phyloP scores from a whole-genome alignment of 2,113 vertebrate genomes.

The Diglossa brunneiventris region DNA sequence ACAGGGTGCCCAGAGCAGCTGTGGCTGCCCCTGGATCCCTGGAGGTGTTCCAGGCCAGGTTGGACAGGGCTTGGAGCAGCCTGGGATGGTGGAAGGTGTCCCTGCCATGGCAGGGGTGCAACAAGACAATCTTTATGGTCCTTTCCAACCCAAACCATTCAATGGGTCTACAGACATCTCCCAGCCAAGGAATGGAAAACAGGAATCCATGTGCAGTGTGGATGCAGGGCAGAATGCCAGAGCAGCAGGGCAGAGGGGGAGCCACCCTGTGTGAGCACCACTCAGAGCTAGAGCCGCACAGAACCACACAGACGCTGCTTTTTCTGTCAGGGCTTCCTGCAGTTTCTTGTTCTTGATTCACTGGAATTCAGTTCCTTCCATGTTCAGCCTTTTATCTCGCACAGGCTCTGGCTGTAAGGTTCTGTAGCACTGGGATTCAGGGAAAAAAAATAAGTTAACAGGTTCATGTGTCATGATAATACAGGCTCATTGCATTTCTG shows the following conservation, averaged over 20 bases:
- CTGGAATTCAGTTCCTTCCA: neutral
- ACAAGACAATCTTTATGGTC: no score
- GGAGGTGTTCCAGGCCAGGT: neutral
- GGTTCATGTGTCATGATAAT: neutral
- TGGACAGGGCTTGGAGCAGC: neutral
- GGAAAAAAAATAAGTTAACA: neutral
- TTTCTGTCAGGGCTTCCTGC: neutral
- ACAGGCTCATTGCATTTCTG: neutral
- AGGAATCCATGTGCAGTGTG: accelerated
- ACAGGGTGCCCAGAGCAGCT: neutral
- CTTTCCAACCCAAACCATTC: neutral
- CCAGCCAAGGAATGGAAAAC: neutral
- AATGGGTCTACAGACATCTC: accelerated
- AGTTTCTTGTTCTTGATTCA: neutral
- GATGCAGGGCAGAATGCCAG: neutral
- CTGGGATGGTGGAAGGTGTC: neutral
- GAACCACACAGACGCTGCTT: neutral
- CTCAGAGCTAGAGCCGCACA: neutral
- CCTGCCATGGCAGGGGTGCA: neutral
- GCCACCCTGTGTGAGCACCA: accelerated
- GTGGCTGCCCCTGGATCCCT: neutral
- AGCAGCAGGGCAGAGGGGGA: neutral
- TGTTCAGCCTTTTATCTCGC: neutral
- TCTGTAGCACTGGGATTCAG: neutral
- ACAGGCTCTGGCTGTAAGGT: neutral